Percentiles rank a stretch among this genome's conserved stretches.
Evolutionary conservation across 2,113 vertebrate species (phyloP).

Genomic region (Leptobrachium leishanense): DNA sequence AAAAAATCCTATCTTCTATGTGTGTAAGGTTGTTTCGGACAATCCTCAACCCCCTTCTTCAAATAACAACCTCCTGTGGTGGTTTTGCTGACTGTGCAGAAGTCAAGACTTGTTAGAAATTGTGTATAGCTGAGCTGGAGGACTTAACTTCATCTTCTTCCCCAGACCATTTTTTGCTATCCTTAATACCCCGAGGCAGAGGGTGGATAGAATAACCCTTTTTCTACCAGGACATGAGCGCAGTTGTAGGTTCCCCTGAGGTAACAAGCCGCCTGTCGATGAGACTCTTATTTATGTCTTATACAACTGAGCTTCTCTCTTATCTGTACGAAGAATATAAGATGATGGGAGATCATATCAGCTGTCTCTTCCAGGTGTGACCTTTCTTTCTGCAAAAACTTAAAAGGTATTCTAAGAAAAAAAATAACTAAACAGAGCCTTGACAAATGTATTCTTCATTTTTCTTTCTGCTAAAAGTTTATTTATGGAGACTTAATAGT

Average conservation of each 20-base stretch:
- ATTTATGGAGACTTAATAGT: no score
- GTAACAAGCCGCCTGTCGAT: neutral
- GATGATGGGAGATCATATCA: neutral
- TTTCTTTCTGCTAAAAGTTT: no score
- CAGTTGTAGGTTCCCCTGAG: neutral
- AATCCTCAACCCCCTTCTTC: slow-evolving; percentile 9
- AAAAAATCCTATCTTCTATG: neutral
- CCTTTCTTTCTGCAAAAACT: neutral
- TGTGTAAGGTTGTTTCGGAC: neutral
- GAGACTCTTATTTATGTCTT: neutral
- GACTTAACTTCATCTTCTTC: slow-evolving; percentile 17
- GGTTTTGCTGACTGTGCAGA: slow-evolving; percentile 39
- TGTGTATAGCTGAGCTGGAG: slow-evolving; percentile 16
- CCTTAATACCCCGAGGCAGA: slow-evolving; percentile 34
- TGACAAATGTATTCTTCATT: no score
- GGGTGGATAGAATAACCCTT: slow-evolving; percentile 33
- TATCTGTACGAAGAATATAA: neutral
- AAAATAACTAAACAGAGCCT: neutral
- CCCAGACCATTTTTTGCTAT: slow-evolving; percentile 26
- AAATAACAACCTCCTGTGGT: slow-evolving; percentile 1
- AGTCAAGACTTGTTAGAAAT: slow-evolving; percentile 29
- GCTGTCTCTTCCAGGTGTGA: neutral
- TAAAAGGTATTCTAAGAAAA: neutral
- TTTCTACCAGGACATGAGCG: slow-evolving; percentile 6
- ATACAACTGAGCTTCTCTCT: neutral